Evolutionary conservation across 2,797 vertebrate genomes (phyloP).

Genomic region (Acanthis flammea): DNA sequence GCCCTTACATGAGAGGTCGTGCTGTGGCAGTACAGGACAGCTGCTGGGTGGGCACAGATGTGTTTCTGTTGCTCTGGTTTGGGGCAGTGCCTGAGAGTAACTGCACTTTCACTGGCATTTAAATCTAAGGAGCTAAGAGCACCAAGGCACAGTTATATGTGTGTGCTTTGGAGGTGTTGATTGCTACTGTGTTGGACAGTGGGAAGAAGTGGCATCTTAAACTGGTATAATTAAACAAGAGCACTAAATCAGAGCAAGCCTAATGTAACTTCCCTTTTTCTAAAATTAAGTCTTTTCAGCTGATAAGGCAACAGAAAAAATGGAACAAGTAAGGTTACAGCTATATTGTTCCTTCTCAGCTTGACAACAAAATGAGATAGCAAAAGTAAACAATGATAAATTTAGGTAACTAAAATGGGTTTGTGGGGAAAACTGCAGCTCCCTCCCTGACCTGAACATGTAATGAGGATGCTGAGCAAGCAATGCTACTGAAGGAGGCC

Average conservation of each 20-base stretch:
- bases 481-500: neutral
- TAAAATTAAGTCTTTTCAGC: neutral
- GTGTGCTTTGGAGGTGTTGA: neutral
- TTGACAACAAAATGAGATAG: neutral
- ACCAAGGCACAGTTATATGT: fast-evolving
- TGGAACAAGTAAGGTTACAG: fast-evolving
- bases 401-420: neutral
- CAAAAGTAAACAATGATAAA: neutral
- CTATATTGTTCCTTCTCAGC: neutral
- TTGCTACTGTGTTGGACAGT: neutral
- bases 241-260: neutral
- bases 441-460: neutral
- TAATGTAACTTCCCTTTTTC: neutral
- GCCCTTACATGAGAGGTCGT: fast-evolving
- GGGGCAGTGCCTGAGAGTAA: neutral
- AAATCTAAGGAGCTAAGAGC: neutral
- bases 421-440: neutral
- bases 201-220: neutral
- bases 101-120: neutral
- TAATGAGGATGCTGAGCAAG: neutral
- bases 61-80: neutral
- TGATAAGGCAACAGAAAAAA: neutral
- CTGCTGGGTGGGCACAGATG: neutral
- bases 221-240: neutral
- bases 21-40: neutral